Percentiles rank a stretch among this genome's conserved stretches.
These are phyloP conservation scores for Sturnus vulgaris DNA, from an alignment of 2,113 vertebrate species.

Conservation along the genomic window DNA sequence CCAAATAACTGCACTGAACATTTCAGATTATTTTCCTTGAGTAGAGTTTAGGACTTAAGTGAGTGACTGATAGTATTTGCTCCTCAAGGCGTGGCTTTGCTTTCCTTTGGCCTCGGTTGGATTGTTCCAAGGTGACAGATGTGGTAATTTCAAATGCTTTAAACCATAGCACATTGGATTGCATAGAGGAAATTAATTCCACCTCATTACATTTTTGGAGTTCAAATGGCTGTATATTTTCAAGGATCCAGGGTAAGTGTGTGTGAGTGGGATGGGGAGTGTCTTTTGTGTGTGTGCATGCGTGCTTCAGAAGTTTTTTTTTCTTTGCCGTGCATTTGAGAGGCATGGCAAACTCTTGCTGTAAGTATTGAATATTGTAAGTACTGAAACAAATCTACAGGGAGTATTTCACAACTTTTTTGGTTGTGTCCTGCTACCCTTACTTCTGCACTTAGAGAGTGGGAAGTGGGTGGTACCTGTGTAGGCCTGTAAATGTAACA, in stretches of 20 bases:
- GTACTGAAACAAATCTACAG: neutral
- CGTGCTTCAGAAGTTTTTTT: neutral
- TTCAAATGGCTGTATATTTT: neutral
- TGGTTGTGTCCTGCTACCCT: neutral
- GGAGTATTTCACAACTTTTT: neutral
- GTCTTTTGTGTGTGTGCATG: fast-evolving
- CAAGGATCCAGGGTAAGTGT: neutral
- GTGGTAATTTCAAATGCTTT: neutral
- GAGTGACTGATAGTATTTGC: neutral
- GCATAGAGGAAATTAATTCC: neutral
- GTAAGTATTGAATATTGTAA: too few relatives aligned
- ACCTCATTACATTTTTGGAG: neutral
- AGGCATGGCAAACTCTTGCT: neutral
- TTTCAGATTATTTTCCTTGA: neutral
- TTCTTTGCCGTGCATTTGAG: neutral
- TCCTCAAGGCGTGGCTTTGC: neutral
- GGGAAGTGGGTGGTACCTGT: neutral
- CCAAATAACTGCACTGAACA: neutral
- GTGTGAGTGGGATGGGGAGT: neutral
- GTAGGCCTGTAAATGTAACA: neutral
- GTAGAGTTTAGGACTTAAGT: neutral
- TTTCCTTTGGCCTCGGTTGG: neutral
- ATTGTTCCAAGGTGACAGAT: neutral
- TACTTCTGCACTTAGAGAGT: neutral
- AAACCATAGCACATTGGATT: neutral